Percentiles rank a stretch among this genome's conserved stretches.
These are phyloP conservation scores for Percopsis transmontana DNA, from an alignment of 2,113 vertebrate species.

Conservation along the genomic window DNA sequence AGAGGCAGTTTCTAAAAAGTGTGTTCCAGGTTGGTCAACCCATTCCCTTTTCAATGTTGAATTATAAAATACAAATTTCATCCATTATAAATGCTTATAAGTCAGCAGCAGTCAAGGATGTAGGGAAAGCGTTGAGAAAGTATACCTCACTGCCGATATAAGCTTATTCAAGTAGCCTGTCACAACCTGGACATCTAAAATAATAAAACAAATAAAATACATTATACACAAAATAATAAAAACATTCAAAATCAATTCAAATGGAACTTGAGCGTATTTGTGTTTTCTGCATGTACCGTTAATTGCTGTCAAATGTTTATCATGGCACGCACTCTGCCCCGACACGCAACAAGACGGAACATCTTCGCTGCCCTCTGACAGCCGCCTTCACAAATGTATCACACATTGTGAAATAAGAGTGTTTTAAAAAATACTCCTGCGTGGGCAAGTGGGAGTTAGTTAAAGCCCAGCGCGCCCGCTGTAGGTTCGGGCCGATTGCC, in stretches of 20 bases:
- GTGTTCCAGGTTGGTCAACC: not conserved
- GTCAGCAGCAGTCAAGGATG: constrained; percentile 61
- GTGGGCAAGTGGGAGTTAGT: not conserved
- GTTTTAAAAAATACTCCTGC: constrained; percentile 25
- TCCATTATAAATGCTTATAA: constrained; percentile 68
- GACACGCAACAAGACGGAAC: too few species aligned
- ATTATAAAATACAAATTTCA: constrained; percentile 69
- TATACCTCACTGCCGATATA: constrained; percentile 41
- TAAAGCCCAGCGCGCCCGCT: constrained; percentile 25
- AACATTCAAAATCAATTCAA: too few species aligned
- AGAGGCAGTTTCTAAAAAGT: constrained; percentile 6
- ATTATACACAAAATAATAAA: too few species aligned
- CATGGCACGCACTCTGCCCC: too few species aligned
- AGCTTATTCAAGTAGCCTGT: constrained; percentile 34
- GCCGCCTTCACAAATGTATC: constrained; percentile 38
- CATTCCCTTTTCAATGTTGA: constrained; percentile 60
- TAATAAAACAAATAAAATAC: not conserved
- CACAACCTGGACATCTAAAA: constrained; percentile 24
- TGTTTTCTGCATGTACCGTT: constrained; percentile 16
- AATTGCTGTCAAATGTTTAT: constrained; percentile 24
- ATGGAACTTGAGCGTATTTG: constrained; percentile 23
- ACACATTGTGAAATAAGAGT: constrained; percentile 48
- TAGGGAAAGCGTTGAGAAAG: constrained; percentile 35
- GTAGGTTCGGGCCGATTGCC: constrained; percentile 40
- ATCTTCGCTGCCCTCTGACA: not conserved